phyloP scores from a whole-genome alignment of 2,797 vertebrate species.

The Hemibagrus guttatus region DNA sequence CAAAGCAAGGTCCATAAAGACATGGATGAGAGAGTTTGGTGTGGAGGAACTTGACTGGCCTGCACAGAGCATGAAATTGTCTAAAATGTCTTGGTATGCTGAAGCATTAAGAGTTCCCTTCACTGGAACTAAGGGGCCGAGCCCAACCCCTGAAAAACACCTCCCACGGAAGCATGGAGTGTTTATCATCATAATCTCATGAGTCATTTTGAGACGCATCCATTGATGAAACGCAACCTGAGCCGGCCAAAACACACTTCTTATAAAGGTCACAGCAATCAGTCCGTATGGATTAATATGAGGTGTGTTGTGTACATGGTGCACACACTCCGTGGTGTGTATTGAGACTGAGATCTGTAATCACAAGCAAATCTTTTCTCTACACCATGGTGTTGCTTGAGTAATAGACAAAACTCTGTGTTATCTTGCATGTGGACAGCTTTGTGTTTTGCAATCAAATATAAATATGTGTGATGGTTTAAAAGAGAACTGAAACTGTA shows the following conservation, averaged over 20 bases:
- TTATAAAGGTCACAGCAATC: neutral
- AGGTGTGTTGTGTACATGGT: neutral
- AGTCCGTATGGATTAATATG: neutral
- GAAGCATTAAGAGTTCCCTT: too few relatives aligned
- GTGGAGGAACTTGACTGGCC: too few relatives aligned
- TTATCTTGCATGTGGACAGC: neutral
- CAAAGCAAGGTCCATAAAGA: too few relatives aligned
- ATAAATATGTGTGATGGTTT: neutral
- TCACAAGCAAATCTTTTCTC: neutral
- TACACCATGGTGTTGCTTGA: neutral
- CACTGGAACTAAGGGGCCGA: too few relatives aligned
- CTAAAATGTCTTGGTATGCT: too few relatives aligned
- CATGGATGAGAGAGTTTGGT: too few relatives aligned
- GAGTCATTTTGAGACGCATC: too few relatives aligned
- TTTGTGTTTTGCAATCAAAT: slow-evolving; percentile 13
- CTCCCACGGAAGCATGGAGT: too few relatives aligned
- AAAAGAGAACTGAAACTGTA: slow-evolving; percentile 18
- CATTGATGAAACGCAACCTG: neutral
- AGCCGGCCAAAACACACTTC: too few relatives aligned
- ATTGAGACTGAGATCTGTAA: neutral
- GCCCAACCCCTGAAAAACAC: too few relatives aligned
- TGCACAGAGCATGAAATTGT: too few relatives aligned
- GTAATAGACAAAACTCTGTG: neutral
- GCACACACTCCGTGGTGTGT: neutral
- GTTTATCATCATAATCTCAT: too few relatives aligned